Conservation (phyloP, 2,888 invertebrate genomes). For the Pollenia griseotomentosa region DNA sequence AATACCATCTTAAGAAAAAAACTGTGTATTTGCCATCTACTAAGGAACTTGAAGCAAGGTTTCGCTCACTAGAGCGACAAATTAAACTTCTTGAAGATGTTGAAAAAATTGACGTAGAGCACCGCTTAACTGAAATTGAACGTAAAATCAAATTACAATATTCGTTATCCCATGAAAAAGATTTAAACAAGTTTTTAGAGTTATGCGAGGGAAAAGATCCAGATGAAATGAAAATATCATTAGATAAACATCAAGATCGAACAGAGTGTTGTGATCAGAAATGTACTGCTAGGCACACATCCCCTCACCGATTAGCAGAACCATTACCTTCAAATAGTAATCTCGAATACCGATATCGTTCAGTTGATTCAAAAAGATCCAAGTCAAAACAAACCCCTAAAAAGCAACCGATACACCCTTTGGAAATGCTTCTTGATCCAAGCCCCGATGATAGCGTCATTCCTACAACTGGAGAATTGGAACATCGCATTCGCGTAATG, state of each 20-base stretch:
- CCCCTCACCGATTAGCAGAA: conserved; percentile 53
- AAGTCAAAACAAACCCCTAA: conserved; percentile 76
- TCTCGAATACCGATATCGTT: conserved; percentile 79
- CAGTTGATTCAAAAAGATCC: conserved; percentile 78
- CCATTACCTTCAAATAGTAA: conserved; percentile 77
- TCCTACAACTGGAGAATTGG: conserved; percentile 81
- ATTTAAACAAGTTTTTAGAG: conserved; percentile 79
- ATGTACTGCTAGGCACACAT: conserved; percentile 35
- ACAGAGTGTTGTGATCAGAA: conserved; percentile 13
- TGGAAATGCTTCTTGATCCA: conserved; percentile 81
- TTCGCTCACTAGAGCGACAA: conserved; percentile 81
- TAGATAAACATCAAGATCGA: conserved; percentile 28
- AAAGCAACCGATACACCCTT: conserved; percentile 79
- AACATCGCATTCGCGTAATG: conserved; percentile 81
- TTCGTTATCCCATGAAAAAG: conserved; percentile 81
- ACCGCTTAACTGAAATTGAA: conserved; percentile 80
- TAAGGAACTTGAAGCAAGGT: conserved; percentile 81
- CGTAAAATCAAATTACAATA: conserved; percentile 81
- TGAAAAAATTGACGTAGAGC: conserved; percentile 81
- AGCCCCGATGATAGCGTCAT: conserved; percentile 79
- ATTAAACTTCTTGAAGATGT: conserved; percentile 81
- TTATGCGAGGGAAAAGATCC: conserved; percentile 80
- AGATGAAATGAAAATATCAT: conserved; percentile 74
- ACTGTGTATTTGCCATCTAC: conserved; percentile 81
- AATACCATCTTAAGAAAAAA: conserved; percentile 80